A percentile compares a stretch with the other conserved stretches of the same genome.
These are phyloP conservation scores for Metopia argyrocephala DNA, from an alignment of 2,888 invertebrate species.

Conservation along the genomic window DNA sequence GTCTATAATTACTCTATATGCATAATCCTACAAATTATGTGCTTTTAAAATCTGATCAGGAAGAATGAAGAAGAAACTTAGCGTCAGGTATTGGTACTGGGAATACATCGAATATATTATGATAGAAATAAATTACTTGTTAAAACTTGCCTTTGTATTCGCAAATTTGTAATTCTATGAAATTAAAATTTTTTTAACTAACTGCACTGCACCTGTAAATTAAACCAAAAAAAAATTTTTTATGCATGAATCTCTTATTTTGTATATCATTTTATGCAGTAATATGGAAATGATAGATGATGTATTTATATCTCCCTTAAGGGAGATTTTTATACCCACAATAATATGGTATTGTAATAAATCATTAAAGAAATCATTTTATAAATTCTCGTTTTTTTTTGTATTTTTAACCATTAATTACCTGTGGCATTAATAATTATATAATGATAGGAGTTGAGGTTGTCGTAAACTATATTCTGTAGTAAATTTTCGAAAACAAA, in stretches of 20 bases:
- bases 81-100: no score
- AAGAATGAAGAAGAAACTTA: no score
- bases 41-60: no score
- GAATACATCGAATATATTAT: no score
- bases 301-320: background rate
- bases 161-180: no score
- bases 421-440: slow-evolving; percentile 50
- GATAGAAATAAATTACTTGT: no score
- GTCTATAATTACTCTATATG: no score
- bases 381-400: slow-evolving; percentile 24
- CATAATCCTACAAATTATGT: no score
- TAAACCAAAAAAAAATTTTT: background rate
- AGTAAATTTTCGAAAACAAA: background rate
- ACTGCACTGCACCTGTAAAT: background rate
- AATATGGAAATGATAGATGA: background rate
- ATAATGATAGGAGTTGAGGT: slow-evolving; percentile 39
- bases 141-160: no score
- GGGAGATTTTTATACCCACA: background rate
- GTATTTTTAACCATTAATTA: slow-evolving; percentile 53
- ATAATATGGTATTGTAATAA: slow-evolving; percentile 2
- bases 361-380: slow-evolving; percentile 34
- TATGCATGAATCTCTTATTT: background rate
- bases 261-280: background rate
- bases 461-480: slow-evolving; percentile 34
- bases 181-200: no score